Evolutionary conservation across 2,797 vertebrate species (phyloP), one percentile per base, ranked within the genome.

Genomic region (Hoplostethus mediterraneus): DNA sequence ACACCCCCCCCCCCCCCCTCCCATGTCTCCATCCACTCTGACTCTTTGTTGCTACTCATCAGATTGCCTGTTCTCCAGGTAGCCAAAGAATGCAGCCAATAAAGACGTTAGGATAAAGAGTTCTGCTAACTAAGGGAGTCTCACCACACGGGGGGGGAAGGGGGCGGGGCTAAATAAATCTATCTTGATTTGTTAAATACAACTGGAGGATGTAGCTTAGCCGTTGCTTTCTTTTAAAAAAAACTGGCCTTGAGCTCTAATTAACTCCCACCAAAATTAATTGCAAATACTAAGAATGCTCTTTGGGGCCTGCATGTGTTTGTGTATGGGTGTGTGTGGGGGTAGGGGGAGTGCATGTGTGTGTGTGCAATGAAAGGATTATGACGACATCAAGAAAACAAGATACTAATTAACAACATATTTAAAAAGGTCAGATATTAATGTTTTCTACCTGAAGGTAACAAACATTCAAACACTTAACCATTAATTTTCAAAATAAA

Each of bases 231-330:
- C 49, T 58, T 58, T 77, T 11, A n/a, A 31, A 4, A 51, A 57
- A 67, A 58, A 74, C 40, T 0, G 48, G 52, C 36, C 12, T 21
- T 21, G 30, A 33, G n/a, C 74, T 63, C 67, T 83, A 76, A 80
- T 87, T 73, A 81, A 81, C 66, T 58, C 45, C 47, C 25, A 33
- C 71, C 28, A 66, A 75, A 66, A 75, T 74, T 72, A 81, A 78
- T 73, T 82, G 64, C 63, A 85, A 42, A 83, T 63, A 63, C 31
- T 30, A 1, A 31, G 8, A 67, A 40, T 30, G 36, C 53, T 73
- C 59, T 60, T 40, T 16, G 8, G 62, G 61, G 48, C 16, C 7
- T 10, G 49, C 33, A n/a, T 21, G 30, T 74, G n/a, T 49, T 5
- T 54, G 21, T 67, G 36, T 62, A 59, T 55, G n/a, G 3, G 0